Evolutionary conservation across 2,113 vertebrate species (phyloP), one percentile per base, ranked within the genome.

Genomic region (Marmota monax): DNA sequence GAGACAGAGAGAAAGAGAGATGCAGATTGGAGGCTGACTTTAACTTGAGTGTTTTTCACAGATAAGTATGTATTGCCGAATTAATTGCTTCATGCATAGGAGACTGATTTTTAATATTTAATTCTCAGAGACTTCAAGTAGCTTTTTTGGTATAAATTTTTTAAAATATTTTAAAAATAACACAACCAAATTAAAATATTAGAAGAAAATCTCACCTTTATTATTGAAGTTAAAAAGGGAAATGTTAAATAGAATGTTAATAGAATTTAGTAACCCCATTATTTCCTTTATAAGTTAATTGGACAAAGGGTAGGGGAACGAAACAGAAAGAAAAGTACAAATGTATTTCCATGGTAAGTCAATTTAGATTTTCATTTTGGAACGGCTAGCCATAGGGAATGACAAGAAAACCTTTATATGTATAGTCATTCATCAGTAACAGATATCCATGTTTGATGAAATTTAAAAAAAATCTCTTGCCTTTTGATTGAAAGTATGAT

Each of bases 341-440:
- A 80, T 42, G 39, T 61, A 83, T 94, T 77, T 90, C 58, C 90
- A n/a, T 51, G 32, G 51, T 53, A 70, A 91, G 37, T 82, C 10
- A 90, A 85, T 91, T 94, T 51, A 83, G 61, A 63, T 69, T 88
- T 83, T 76, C 10, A 90, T 90, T 91, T 91, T 51, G 77, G 61
- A 70, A 76, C n/a, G 70, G 7, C 7, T 77, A 83, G 17, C 29
- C 27, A 74, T 34, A 20, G 12, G 9, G 12, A 72, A 72, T 74
- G 51, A 14, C 45, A 53, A 74, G 42, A 88, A 77, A 94, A 51
- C 37, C 86, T 74, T 93, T 37, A 82, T 87, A 91, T 61, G 18
- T 39, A 37, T 48, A 86, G 69, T 82, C 29, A 91, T 70, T 83
- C 83, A 77, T 91, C 92, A 87, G 14, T 69, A 37, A 77, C 69